Evolutionary conservation across 2,113 vertebrate genomes (phyloP).

Genomic region (Hystrix brachyura): DNA sequence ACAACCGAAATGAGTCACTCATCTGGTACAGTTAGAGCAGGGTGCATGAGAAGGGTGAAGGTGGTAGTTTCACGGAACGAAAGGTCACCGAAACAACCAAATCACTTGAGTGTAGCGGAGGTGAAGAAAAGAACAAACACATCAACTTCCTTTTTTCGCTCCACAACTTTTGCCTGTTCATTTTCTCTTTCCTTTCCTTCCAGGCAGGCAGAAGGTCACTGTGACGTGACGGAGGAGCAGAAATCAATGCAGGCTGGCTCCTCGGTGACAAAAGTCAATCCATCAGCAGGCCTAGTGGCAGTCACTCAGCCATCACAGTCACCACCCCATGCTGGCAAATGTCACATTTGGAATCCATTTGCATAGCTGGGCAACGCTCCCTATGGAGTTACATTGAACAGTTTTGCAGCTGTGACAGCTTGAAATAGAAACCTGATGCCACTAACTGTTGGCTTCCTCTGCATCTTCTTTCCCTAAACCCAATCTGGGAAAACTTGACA

Average conservation of each 20-base stretch:
- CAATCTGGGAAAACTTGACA: not conserved
- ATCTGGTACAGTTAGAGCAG: not conserved
- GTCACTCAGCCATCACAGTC: slow-evolving; percentile 77
- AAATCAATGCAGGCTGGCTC: slow-evolving; percentile 81
- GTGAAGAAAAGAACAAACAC: fast-evolving
- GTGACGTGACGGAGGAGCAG: slow-evolving; percentile 15
- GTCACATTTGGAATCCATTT: slow-evolving; percentile 86
- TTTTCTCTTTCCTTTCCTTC: not conserved
- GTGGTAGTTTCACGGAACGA: not conserved
- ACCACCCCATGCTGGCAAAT: slow-evolving; percentile 78
- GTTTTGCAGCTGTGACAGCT: slow-evolving; percentile 76
- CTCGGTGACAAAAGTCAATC: slow-evolving; percentile 78
- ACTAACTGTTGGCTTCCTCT: not conserved
- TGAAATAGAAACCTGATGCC: slow-evolving; percentile 60
- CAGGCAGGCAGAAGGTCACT: slow-evolving; percentile 79
- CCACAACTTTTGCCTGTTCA: not conserved
- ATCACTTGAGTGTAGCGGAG: fast-evolving
- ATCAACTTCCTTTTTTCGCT: not conserved
- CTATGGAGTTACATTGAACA: slow-evolving; percentile 41
- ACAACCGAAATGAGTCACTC: not conserved
- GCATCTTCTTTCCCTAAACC: not conserved
- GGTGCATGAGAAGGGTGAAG: not conserved
- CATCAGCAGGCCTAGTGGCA: slow-evolving; percentile 76
- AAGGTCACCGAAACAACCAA: fast-evolving
- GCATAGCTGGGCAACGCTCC: slow-evolving; percentile 80